Conservation (phyloP, 2,113 vertebrate species). For the Psophia crepitans region DNA sequence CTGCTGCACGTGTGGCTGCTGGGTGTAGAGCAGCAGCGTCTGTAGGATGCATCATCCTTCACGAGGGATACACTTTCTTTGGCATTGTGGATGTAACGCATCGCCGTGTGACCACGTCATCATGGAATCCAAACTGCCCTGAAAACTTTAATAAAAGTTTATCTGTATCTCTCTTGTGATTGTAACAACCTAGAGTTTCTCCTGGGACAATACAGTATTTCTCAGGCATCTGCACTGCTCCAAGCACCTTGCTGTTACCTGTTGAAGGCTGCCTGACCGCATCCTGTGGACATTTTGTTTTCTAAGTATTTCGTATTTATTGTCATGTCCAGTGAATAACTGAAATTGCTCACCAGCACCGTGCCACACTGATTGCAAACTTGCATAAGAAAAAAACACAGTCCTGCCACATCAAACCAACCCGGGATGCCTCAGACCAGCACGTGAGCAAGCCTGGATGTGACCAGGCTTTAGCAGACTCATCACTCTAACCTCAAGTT, state of each 20-base stretch:
- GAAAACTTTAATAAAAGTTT: slow-evolving; percentile 33
- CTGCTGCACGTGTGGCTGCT: background rate
- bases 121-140: slow-evolving; percentile 19
- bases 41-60: background rate
- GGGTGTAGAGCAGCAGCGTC: background rate
- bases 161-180: slow-evolving; percentile 3
- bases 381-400: background rate
- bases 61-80: background rate
- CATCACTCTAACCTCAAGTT: background rate
- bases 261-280: background rate
- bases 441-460: background rate
- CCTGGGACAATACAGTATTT: background rate
- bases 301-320: slow-evolving; percentile 17
- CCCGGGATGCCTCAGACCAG: background rate
- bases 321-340: slow-evolving; percentile 14
- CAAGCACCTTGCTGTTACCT: background rate
- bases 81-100: background rate
- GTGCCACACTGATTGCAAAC: background rate
- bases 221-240: background rate
- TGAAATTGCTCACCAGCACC: background rate
- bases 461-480: background rate
- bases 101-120: slow-evolving; percentile 20
- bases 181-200: slow-evolving; percentile 8
- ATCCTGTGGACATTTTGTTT: background rate
- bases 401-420: background rate